Percentiles rank a stretch among this genome's conserved stretches.
phyloP scores from a whole-genome alignment of 2,113 vertebrate genomes.

The Todiramphus chloris region DNA sequence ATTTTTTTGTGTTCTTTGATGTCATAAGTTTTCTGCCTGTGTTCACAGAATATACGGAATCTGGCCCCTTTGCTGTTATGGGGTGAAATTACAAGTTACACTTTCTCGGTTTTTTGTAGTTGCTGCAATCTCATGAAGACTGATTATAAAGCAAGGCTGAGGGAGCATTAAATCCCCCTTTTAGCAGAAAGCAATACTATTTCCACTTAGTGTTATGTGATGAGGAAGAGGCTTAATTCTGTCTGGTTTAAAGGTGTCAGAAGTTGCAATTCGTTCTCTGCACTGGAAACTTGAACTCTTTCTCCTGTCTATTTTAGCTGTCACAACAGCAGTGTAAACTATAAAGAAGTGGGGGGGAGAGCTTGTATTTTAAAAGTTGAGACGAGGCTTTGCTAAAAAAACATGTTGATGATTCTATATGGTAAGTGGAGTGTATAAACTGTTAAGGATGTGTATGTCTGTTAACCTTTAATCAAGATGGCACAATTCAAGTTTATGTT shows the following conservation, averaged over 20 bases:
- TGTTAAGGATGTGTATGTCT: background rate
- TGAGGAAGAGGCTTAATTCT: background rate
- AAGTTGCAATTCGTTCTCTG: background rate
- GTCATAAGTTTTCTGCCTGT: background rate
- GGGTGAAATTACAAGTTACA: background rate
- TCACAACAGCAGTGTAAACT: background rate
- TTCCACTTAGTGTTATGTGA: background rate
- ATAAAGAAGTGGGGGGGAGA: no score
- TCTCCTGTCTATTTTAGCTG: background rate
- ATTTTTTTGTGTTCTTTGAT: background rate
- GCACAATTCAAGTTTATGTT: background rate
- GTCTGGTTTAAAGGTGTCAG: background rate
- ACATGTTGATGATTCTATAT: background rate
- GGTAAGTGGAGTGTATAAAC: background rate
- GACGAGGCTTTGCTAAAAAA: background rate
- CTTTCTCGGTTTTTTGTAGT: background rate
- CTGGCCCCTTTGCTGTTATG: background rate
- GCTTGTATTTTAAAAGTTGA: background rate
- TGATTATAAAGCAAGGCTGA: background rate
- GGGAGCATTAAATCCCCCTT: background rate
- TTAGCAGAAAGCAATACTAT: background rate
- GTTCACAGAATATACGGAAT: background rate
- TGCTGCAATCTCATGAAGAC: background rate
- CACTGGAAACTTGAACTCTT: background rate
- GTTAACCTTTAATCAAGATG: background rate